phyloP scores from a whole-genome alignment of 2,888 invertebrate species.

The Caprella mutica region DNA sequence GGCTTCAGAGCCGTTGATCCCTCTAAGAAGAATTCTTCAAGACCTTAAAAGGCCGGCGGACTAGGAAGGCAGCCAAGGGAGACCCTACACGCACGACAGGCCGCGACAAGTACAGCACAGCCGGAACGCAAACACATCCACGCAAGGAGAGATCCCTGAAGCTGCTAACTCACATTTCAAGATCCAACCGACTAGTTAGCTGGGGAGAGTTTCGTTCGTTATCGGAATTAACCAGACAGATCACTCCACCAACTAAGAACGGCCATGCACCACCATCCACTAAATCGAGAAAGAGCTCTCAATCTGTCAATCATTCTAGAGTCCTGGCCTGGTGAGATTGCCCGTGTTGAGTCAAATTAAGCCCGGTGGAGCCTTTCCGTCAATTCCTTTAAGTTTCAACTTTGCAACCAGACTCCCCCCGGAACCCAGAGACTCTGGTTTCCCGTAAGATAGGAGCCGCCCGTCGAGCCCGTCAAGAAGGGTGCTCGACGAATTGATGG shows the following conservation, averaged over 20 bases:
- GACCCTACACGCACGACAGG: no score
- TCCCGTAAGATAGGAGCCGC: slow-evolving; percentile 47
- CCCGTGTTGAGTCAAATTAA: slow-evolving; percentile 56
- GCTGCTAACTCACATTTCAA: slow-evolving; percentile 38
- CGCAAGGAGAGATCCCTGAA: no score
- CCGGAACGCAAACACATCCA: no score
- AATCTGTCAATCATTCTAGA: slow-evolving; percentile 58
- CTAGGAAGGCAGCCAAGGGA: no score
- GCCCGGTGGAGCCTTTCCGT: slow-evolving; percentile 55
- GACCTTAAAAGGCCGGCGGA: no score
- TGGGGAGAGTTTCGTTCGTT: slow-evolving; percentile 57
- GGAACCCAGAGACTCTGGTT: slow-evolving; percentile 54
- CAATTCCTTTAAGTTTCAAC: slow-evolving; percentile 52
- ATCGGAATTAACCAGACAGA: slow-evolving; percentile 64
- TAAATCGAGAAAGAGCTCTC: slow-evolving; percentile 47
- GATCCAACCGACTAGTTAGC: slow-evolving; percentile 46
- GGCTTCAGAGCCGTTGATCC: slow-evolving; percentile 45
- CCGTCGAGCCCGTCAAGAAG: slow-evolving; percentile 50
- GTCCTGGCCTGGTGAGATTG: slow-evolving; percentile 51
- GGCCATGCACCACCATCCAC: slow-evolving; percentile 56
- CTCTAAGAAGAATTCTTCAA: slow-evolving; percentile 56
- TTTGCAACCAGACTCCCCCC: slow-evolving; percentile 55
- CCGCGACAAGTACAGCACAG: no score
- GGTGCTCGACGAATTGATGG: slow-evolving; percentile 52
- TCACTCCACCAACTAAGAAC: slow-evolving; percentile 60